Conservation (phyloP, 2,113 vertebrate species). For the Eolophus roseicapilla region DNA sequence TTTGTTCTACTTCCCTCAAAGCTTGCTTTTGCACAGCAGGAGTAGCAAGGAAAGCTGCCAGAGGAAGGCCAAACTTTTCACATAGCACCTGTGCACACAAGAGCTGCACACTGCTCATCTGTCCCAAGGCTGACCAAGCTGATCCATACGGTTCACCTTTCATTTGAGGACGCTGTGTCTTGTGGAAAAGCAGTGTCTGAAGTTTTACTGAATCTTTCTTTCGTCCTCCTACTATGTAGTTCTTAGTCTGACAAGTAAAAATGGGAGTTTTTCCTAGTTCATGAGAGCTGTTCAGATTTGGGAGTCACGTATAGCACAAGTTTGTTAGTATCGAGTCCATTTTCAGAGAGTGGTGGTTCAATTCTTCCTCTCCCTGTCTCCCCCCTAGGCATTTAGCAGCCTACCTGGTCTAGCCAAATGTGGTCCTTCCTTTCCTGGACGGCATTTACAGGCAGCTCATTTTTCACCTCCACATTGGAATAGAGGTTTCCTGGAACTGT, state of each 20-base stretch:
- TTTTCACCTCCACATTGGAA: background rate
- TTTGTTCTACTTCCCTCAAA: background rate
- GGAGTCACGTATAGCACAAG: fast-evolving
- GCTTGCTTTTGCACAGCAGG: background rate
- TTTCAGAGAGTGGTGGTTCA: background rate
- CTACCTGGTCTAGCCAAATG: background rate
- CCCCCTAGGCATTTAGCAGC: background rate
- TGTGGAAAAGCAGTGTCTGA: background rate
- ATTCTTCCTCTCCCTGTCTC: background rate
- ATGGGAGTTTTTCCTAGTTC: background rate
- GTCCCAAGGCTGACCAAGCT: background rate
- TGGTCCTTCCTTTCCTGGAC: background rate
- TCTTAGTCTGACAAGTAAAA: background rate
- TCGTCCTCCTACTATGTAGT: background rate
- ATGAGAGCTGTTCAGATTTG: background rate
- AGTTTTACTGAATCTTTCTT: background rate
- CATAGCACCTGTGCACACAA: background rate
- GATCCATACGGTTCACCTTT: background rate
- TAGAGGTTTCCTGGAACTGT: background rate
- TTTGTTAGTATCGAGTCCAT: background rate
- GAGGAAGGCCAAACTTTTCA: background rate
- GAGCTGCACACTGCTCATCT: background rate
- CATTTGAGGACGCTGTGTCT: background rate
- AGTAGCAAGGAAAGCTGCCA: background rate
- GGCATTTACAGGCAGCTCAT: background rate